Evolutionary conservation across 2,113 vertebrate genomes (phyloP).

Genomic region (Speoplatyrhinus poulsoni): DNA sequence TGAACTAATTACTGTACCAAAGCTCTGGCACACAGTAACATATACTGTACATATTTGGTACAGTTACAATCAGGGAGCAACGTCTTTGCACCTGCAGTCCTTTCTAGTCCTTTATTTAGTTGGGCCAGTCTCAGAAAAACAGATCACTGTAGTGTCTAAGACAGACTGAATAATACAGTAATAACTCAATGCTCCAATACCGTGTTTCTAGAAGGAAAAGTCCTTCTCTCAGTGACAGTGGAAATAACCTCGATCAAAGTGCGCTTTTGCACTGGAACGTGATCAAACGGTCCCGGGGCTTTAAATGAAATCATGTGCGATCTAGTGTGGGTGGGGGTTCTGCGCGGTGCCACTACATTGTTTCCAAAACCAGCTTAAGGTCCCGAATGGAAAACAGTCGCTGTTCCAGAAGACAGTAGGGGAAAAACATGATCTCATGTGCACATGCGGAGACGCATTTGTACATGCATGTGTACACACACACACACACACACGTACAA

Average conservation of each 20-base stretch:
- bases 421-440: not conserved
- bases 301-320: conserved; percentile 64
- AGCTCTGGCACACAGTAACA: too few relatives aligned
- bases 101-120: too few relatives aligned
- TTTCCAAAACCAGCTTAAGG: conserved; percentile 48
- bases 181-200: not conserved
- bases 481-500: not conserved
- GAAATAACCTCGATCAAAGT: conserved; percentile 69
- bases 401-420: conserved; percentile 40
- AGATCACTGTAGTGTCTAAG: too few relatives aligned
- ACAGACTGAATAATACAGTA: too few relatives aligned
- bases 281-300: conserved; percentile 52
- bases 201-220: conserved; percentile 24
- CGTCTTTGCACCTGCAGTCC: too few relatives aligned
- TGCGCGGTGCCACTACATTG: conserved; percentile 35
- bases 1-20: too few relatives aligned
- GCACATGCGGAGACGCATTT: not conserved
- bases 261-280: conserved; percentile 47
- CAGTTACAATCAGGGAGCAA: too few relatives aligned
- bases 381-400: conserved; percentile 67
- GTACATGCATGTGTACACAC: not conserved
- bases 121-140: too few relatives aligned
- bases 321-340: conserved; percentile 44
- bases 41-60: too few relatives aligned
- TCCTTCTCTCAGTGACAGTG: conserved; percentile 16